Evolutionary conservation across 2,797 vertebrate genomes (phyloP), one percentile per base, ranked within the genome.

Genomic region (Ctenopoma multispine): DNA sequence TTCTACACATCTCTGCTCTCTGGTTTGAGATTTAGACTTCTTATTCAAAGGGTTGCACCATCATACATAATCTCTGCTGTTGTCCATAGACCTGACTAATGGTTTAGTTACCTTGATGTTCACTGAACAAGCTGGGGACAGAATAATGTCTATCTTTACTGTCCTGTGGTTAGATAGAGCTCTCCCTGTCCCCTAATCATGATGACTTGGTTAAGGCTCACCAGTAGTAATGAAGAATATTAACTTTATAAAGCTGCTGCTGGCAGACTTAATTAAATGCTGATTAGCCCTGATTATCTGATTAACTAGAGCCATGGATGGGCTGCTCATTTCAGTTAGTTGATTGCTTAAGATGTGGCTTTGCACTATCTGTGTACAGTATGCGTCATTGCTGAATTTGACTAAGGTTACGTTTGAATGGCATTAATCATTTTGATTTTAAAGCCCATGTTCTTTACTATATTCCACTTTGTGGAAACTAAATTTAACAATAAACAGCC

Each of bases 201-300:
- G 48, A 34, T 70, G 72, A 72, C 89, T 84, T 78, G 82, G 80
- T 63, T 82, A 81, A 85, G 71, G 74, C 51, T 67, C 75, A 81
- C 87, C 74, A 55, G 67, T 20, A 48, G 54, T 71, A 73, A 86
- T 86, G 77, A 49, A 65, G 46, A 79, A 86, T 70, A 74, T 85
- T 83, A 84, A 86, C 63, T 77, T 82, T 82, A 76, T 54, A 80
- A 79, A 59, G 74, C 76, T 62, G 66, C 72, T 67, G 71, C 73
- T 69, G 63, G 80, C 81, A 68, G 60, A 89, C 76, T 90, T 85
- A 85, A 83, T 90, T 84, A 87, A 79, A 81, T 59, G 68, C 75
- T 54, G 84, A 92, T 92, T 90, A 90, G 78, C 77, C 77, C 73
- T 79, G 79, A 87, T 92, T 85, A 92, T 88, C 85, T 90, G 87